Evolutionary conservation across 2,888 invertebrate genomes (phyloP).

Genomic region (Xanthia icteritia): DNA sequence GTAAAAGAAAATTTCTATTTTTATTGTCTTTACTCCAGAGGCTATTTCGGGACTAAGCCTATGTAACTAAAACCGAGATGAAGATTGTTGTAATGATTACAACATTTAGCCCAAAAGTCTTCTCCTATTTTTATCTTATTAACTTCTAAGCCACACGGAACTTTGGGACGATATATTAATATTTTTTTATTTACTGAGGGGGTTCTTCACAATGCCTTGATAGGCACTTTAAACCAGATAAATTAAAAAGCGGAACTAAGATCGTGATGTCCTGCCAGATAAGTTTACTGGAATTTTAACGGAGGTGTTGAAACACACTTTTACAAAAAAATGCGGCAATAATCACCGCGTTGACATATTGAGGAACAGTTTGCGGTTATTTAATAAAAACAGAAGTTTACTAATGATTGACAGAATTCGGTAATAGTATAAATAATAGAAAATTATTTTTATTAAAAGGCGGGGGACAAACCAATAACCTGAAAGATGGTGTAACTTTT

Average conservation of each 20-base stretch:
- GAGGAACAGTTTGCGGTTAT: neutral
- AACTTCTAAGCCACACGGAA: neutral
- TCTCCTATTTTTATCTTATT: neutral
- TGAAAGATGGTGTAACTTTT: too few relatives aligned
- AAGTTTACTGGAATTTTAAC: neutral
- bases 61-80: conserved; percentile 15
- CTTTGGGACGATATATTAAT: neutral
- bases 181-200: neutral
- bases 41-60: neutral
- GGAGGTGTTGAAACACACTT: neutral
- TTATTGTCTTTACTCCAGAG: conserved; percentile 11
- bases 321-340: too few relatives aligned
- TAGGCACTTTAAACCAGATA: neutral
- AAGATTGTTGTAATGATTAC: neutral
- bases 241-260: neutral
- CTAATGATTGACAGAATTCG: neutral
- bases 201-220: neutral
- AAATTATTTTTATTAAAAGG: too few relatives aligned
- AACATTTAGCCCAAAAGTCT: neutral
- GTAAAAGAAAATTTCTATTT: neutral
- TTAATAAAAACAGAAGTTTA: neutral
- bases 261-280: too few relatives aligned
- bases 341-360: neutral
- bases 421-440: neutral
- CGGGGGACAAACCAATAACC: too few relatives aligned